Conservation (phyloP, 2,888 invertebrate genomes). For the Machimus rusticus region DNA sequence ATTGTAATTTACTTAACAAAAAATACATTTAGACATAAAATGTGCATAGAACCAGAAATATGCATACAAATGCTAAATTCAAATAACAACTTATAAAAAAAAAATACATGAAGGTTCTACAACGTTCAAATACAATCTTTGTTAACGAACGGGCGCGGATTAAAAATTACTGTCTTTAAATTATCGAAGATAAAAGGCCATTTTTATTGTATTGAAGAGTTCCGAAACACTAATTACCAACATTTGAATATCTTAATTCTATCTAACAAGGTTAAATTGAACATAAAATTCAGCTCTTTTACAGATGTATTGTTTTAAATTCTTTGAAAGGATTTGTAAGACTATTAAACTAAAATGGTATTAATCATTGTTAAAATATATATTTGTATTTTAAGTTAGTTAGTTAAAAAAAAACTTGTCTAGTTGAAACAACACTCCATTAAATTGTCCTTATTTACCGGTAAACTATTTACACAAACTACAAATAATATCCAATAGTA, state of each 20-base stretch:
- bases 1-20: too few relatives aligned
- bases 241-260: background rate
- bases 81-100: too few relatives aligned
- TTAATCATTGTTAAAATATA: background rate
- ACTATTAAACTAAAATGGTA: background rate
- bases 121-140: too few relatives aligned
- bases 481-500: background rate
- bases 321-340: background rate
- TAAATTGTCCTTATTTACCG: background rate
- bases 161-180: too few relatives aligned
- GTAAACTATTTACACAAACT: background rate
- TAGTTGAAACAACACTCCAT: slow-evolving; percentile 6
- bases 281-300: background rate
- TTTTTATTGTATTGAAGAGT: background rate
- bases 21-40: too few relatives aligned
- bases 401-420: background rate
- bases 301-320: background rate
- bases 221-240: background rate
- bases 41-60: too few relatives aligned
- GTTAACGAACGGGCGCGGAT: too few relatives aligned
- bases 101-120: too few relatives aligned
- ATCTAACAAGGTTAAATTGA: background rate
- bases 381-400: background rate
- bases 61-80: too few relatives aligned
- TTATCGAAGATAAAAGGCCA: background rate